Base-by-base conservation (phyloP, 2,888 invertebrate genomes). In the Drosophila aldrichi region DNA sequence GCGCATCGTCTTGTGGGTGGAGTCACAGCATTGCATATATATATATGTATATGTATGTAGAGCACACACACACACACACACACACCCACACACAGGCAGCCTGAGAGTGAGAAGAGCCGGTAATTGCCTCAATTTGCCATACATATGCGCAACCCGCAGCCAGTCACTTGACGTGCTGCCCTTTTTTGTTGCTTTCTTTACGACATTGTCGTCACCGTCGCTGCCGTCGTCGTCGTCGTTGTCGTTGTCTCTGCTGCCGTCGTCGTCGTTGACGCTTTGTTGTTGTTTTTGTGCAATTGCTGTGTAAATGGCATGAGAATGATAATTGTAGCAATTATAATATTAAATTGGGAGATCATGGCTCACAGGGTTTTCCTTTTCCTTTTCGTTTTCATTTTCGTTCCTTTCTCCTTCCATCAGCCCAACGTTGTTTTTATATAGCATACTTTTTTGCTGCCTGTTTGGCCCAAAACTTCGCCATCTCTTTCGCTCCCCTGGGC, bases 251-350 rank as follows among this genome's bases (percentile, higher is more conserved):
- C 3, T 7, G 7, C 29, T 29, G 29, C 29, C 7, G 29, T 7
- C 52, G 59, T n/a, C 34, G 14, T 7, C 14, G 63, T 36, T 46
- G 56, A 8, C 29, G 12, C 6, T 6, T 60, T 43, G 59, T 62
- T 58, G 64, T 74, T 74, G 77, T 76, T 85, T 73, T 79, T 86
- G 81, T 87, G 86, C 88, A 86, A 89, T 89, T 86, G 88, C 86
- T 90, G 90, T 91, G 82, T 88, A 88, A 88, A 89, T 90, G 89
- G 90, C 88, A 91, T 88, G 91, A 87, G 90, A 90, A 92, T 91
- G 92, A 91, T 92, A 92, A 92, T 92, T 92, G 91, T 90, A 85
- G 92, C 92, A 92, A 92, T 92, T 92, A 92, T 91, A 92, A 92
- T 92, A 92, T 92, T 92, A 92, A 92, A 92, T 92, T 91, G 92